These are phyloP conservation scores for Atrichornis clamosus DNA, from an alignment of 2,113 vertebrate species.

Conservation along the genomic window DNA sequence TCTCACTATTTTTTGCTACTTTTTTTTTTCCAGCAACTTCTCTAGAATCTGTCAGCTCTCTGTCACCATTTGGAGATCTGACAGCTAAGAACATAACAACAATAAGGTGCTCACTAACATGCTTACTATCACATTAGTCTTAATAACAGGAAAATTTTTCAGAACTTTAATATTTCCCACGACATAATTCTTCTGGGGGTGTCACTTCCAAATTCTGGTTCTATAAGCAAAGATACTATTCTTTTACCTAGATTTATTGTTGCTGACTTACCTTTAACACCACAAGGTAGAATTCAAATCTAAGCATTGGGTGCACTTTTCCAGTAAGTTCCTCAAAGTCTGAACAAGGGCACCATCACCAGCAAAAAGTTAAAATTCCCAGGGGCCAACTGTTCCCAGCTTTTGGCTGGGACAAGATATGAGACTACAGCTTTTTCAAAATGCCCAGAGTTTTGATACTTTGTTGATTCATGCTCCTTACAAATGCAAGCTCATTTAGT, in stretches of 20 bases:
- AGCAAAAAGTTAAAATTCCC: neutral
- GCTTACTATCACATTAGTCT: neutral
- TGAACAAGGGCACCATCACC: neutral
- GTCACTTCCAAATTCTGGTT: neutral
- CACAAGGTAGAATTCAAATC: neutral
- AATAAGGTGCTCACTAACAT: neutral
- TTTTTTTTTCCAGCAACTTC: neutral
- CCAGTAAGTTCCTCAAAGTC: neutral
- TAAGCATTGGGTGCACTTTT: neutral
- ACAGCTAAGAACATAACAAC: neutral
- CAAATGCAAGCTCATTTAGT: neutral
- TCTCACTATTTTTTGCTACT: neutral
- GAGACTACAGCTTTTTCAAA: neutral
- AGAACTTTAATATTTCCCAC: neutral
- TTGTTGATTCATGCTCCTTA: neutral
- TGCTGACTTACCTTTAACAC: neutral
- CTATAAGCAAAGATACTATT: neutral
- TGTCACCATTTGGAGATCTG: neutral
- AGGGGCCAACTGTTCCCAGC: neutral
- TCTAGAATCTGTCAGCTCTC: neutral
- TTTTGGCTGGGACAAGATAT: neutral
- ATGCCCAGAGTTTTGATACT: neutral
- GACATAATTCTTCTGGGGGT: neutral
- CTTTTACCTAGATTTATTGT: neutral
- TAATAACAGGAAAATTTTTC: neutral